These are phyloP conservation scores for Anticlea derivata DNA, from an alignment of 2,888 invertebrate genomes.

Conservation along the genomic window DNA sequence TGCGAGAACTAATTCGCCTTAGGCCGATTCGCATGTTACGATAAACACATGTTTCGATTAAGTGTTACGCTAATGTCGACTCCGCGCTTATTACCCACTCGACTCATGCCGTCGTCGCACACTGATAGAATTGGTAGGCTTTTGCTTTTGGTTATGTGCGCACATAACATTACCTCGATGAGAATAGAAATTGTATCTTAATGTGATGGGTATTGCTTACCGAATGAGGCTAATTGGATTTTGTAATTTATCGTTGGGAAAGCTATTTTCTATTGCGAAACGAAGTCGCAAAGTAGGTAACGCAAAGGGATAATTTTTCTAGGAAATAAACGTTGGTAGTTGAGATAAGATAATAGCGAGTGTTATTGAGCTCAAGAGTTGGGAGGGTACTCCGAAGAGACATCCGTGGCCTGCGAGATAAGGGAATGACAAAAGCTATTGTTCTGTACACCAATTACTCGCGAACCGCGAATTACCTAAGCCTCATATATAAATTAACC, in stretches of 20 bases:
- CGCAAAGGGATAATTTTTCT: background rate
- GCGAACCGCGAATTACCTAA: slow-evolving; percentile 82
- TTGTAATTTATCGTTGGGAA: slow-evolving; percentile 23
- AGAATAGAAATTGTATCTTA: slow-evolving; percentile 37
- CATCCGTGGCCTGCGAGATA: slow-evolving; percentile 76
- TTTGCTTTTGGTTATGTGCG: slow-evolving; percentile 28
- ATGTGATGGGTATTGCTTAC: slow-evolving; percentile 30
- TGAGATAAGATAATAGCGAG: slow-evolving; percentile 64
- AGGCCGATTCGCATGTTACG: slow-evolving; percentile 82
- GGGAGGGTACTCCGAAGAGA: slow-evolving; percentile 65
- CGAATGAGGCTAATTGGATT: slow-evolving; percentile 30
- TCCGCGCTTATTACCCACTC: slow-evolving; percentile 56
- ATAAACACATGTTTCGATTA: slow-evolving; percentile 83
- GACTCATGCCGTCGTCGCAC: slow-evolving; percentile 49
- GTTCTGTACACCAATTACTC: slow-evolving; percentile 82
- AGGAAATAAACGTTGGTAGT: slow-evolving; percentile 23
- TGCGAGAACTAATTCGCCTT: slow-evolving; percentile 84
- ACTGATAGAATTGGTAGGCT: slow-evolving; percentile 44
- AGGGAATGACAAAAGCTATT: slow-evolving; percentile 83
- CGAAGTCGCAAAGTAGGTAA: background rate
- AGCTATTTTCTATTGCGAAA: slow-evolving; percentile 5
- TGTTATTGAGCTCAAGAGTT: slow-evolving; percentile 63
- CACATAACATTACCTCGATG: slow-evolving; percentile 33
- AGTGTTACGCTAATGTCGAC: slow-evolving; percentile 67
- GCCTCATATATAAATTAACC: slow-evolving; percentile 83